Base-by-base conservation (phyloP, 2,113 vertebrate species). In the Peromyscus leucopus region DNA sequence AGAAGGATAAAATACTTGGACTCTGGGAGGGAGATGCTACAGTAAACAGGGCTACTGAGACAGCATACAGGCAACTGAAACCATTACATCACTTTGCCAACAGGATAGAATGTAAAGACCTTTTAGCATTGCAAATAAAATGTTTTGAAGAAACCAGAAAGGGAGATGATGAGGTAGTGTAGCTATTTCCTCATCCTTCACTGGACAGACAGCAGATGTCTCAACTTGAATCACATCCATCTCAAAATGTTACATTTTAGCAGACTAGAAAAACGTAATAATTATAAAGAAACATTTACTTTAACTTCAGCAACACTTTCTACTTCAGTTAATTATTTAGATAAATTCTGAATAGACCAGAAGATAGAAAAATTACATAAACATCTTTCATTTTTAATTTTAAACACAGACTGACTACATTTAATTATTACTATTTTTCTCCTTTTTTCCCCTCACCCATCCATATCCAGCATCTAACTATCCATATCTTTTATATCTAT, bases 141-240 rank as follows among this genome's bases (percentile, higher is more conserved):
- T 74, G 90, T 89, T 96, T 78, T 93, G 61, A 96, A 91, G 51
- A 89, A 91, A 82, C 33, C 19, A 82, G 95, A 67, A 15, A 2
- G 1, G 82, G 85, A 91, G 2, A 79, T 55, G 65, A 11, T 90
- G 71, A 95, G n/a, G 90, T 59, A 90, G 11, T 86, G 22, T 21
- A 16, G 78, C 82, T 67, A 78, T 74, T 89, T 91, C 42, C 46
- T 67, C 67, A 48, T 95, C 80, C 6, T 76, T 94, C 85, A 79
- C 1, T 92, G 96, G 85, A 93, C 93, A 69, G 46, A 75, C 39
- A 92, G 86, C 95, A 97, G 94, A 95, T 93, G 82, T 82, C 94
- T 74, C 31, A 75, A 83, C 31, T 87, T 95, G 93, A 96, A 96
- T 95, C 86, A 63, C 26, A 84, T 92, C 85, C 92, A 85, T 92